Conservation (phyloP, 1,140 invertebrate genomes). For the Dinothrombium tinctorium region DNA sequence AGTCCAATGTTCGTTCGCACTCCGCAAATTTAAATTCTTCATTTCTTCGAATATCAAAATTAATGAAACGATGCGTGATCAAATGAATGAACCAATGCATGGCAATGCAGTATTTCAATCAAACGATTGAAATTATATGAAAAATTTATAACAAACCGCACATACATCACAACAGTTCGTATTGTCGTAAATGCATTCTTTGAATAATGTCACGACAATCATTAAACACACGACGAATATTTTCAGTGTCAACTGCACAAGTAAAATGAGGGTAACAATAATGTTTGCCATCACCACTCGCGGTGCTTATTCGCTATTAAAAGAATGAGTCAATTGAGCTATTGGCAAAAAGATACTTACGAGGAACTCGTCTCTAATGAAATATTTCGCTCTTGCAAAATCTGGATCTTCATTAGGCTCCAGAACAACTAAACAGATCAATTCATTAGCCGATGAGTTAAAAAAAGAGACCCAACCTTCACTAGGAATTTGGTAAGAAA, state of each 20-base stretch:
- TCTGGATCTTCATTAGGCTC: conserved; percentile 64
- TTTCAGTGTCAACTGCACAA: conserved; percentile 99
- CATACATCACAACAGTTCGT: conserved; percentile 78
- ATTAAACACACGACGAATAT: conserved; percentile 99
- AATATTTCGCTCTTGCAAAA: conserved; percentile 96
- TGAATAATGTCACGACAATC: conserved; percentile 99
- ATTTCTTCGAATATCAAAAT: no score
- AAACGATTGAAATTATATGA: no score
- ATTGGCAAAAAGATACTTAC: conserved; percentile 25
- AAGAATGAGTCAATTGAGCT: background rate
- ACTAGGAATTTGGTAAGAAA: conserved; percentile 40
- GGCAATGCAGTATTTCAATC: no score
- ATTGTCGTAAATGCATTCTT: conserved; percentile 96
- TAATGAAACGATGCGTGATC: no score
- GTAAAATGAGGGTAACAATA: conserved; percentile 99
- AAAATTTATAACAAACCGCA: background rate
- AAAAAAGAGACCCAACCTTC: conserved; percentile 22
- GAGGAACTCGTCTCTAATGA: conserved; percentile 98
- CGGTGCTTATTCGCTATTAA: conserved; percentile 87
- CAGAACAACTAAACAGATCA: conserved; percentile 29
- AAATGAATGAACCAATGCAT: no score
- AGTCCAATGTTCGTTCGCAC: no score
- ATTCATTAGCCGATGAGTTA: no score
- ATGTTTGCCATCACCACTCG: conserved; percentile 90
- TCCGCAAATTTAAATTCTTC: no score